Percentiles rank a stretch among this genome's conserved stretches.
Conservation (phyloP, 2,113 vertebrate genomes). For the Hippocampus abdominalis region DNA sequence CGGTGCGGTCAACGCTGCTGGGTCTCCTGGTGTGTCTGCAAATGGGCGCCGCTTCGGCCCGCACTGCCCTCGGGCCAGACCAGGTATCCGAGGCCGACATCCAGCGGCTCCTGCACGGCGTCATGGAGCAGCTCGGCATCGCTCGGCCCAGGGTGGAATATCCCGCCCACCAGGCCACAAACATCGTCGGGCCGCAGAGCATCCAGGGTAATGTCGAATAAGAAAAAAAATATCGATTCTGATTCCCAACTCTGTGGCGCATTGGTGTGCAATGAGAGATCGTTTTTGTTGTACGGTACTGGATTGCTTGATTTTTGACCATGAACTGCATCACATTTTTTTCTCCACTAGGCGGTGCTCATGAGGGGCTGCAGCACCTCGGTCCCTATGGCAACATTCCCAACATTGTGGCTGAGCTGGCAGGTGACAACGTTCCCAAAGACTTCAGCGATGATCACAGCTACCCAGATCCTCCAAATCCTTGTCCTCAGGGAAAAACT, state of each 20-base stretch:
- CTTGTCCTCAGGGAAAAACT: slow-evolving; percentile 89
- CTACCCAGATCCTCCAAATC: slow-evolving; percentile 96
- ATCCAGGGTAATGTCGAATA: slow-evolving; percentile 81
- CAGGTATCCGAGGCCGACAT: slow-evolving; percentile 89
- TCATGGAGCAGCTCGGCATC: slow-evolving; percentile 96
- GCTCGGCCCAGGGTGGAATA: slow-evolving; percentile 93
- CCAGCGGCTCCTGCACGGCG: slow-evolving; percentile 92
- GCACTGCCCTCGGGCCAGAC: slow-evolving; percentile 78
- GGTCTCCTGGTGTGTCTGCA: slow-evolving; percentile 71
- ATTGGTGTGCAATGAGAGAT: no score
- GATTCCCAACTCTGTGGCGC: no score
- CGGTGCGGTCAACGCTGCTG: slow-evolving; percentile 53
- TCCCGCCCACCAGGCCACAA: slow-evolving; percentile 91
- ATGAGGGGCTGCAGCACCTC: slow-evolving; percentile 94
- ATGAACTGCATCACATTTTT: neutral
- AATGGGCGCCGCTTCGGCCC: slow-evolving; percentile 67
- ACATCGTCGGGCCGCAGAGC: slow-evolving; percentile 92
- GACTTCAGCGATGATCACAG: slow-evolving; percentile 93
- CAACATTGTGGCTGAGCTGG: slow-evolving; percentile 94
- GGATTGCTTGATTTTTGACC: neutral
- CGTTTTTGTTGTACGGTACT: neutral
- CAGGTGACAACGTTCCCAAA: slow-evolving; percentile 92
- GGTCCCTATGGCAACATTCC: slow-evolving; percentile 98
- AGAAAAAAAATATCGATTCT: neutral
- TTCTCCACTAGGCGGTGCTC: slow-evolving; percentile 83